Evolutionary conservation across 1,140 invertebrate species (phyloP).

Genomic region (Nylanderia fulva): DNA sequence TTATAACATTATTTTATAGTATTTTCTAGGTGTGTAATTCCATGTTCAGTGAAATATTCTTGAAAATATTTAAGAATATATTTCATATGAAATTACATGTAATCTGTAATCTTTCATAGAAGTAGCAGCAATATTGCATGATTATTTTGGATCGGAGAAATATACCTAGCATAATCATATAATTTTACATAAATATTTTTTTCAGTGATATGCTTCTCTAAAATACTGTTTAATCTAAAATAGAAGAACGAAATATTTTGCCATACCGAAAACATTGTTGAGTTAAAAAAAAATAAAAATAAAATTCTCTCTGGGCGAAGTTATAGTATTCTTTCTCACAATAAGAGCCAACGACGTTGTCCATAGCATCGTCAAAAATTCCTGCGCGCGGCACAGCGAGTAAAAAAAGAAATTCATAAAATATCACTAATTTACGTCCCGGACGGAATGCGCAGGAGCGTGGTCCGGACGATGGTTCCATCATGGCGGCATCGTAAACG

Average conservation of each 20-base stretch:
- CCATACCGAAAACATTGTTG: not conserved
- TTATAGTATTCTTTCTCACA: constrained; percentile 25
- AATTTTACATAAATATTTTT: too few relatives aligned
- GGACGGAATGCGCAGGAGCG: constrained; percentile 54
- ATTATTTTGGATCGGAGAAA: too few relatives aligned
- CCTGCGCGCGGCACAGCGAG: not conserved
- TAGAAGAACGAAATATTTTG: not conserved
- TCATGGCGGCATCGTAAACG: constrained; percentile 60
- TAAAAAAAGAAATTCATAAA: constrained; percentile 54
- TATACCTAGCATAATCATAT: too few relatives aligned
- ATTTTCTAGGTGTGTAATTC: too few relatives aligned
- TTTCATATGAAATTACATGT: too few relatives aligned
- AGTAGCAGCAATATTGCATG: too few relatives aligned
- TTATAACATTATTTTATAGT: too few relatives aligned
- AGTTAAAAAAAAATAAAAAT: too few relatives aligned
- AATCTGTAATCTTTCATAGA: too few relatives aligned
- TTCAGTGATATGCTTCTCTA: not conserved
- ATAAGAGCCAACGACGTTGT: constrained; percentile 39
- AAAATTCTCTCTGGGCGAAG: not conserved
- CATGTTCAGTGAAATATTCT: too few relatives aligned
- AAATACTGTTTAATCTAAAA: constrained; percentile 5
- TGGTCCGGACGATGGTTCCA: constrained; percentile 46
- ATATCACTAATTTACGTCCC: constrained; percentile 59
- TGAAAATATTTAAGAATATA: too few relatives aligned
- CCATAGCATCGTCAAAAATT: not conserved